Percentiles rank a stretch among this genome's conserved stretches.
phyloP scores from a whole-genome alignment of 2,797 vertebrate genomes.

The Eurystomus glaucurus region DNA sequence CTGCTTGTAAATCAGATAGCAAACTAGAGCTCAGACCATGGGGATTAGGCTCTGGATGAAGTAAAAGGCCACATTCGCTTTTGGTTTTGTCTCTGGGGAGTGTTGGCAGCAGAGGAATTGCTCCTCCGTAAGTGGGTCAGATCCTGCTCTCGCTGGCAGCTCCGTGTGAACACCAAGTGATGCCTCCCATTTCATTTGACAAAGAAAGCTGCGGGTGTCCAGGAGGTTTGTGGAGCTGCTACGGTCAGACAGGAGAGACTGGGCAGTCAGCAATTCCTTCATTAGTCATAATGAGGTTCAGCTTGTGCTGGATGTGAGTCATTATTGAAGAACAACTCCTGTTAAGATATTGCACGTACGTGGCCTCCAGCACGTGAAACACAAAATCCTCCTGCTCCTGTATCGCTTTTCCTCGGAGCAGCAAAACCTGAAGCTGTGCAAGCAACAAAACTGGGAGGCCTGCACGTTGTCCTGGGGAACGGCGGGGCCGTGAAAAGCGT shows the following conservation, averaged over 20 bases:
- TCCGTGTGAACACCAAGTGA: accelerated
- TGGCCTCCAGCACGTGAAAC: accelerated
- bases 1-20: background rate
- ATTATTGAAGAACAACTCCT: background rate
- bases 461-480: accelerated
- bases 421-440: background rate
- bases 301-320: background rate
- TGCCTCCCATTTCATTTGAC: accelerated
- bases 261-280: background rate
- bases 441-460: background rate
- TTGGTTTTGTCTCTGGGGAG: background rate
- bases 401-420: background rate
- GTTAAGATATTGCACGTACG: accelerated
- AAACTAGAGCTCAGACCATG: accelerated
- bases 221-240: background rate
- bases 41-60: background rate
- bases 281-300: accelerated
- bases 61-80: background rate
- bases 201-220: background rate
- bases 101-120: background rate
- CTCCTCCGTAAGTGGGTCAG: background rate
- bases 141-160: background rate
- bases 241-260: background rate
- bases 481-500: background rate
- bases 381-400: background rate